Evolutionary conservation across 2,888 invertebrate genomes (phyloP), one percentile per base, ranked within the genome.

Genomic region (Melipona bicolor): DNA sequence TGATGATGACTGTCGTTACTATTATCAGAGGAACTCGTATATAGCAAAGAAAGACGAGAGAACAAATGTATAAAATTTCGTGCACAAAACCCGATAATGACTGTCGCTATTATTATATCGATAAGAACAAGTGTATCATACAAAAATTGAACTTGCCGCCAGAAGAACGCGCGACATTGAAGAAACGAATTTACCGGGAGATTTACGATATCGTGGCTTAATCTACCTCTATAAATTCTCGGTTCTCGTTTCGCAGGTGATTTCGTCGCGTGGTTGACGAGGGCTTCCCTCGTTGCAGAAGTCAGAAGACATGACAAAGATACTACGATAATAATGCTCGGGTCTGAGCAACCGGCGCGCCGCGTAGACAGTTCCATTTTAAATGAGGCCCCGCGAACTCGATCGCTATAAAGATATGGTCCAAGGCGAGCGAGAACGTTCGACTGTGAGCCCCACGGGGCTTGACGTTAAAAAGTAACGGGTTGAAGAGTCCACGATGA

Each of bases 381-480:
- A 72, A 78, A 78, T 32, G 65, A 72, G 78, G 56, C 56, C 49
- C 72, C 50, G 64, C 49, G 56, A 65, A 76, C 65, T 65, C 78
- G 78, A 78, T 78, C 72, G 78, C 72, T 49, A 19, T 56, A 59
- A 72, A 65, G 78, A 78, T 78, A 78, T 65, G 72, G 65, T 72
- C 72, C 78, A 78, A 78, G 78, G 78, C 56, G 72, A 78, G 50
- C 78, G 65, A 72, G 78, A 78, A 54, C 27, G 27, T 43, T 62
- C 78, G 54, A 36, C 24, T 13, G 43, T 9, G 15, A 59, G 27
- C 27, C 24, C 19, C 65, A 43, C 65, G 50, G 81, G 71, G 76
- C 67, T 68, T 17, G 6, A 62, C 59, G 32, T 76, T 71, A 49
- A 71, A 76, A 76, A 81, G 50, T 83, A 81, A 83, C 83, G 83